Conservation (phyloP, 1,140 invertebrate genomes). For the Wasmannia auropunctata region DNA sequence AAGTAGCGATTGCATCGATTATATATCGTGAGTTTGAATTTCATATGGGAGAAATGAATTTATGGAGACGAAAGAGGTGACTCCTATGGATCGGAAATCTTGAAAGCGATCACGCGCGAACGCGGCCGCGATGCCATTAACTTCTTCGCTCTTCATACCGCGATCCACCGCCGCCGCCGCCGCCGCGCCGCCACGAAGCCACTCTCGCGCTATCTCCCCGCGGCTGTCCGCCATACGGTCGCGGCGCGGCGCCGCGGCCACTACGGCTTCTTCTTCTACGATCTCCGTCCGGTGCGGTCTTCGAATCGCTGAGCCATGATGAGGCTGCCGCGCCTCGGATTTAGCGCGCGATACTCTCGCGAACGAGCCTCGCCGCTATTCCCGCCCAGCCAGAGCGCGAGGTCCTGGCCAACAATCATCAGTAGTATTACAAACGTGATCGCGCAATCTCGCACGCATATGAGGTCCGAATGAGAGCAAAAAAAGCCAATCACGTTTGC, state of each 20-base stretch:
- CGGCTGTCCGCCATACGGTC: constrained; percentile 27
- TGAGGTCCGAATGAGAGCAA: constrained; percentile 3
- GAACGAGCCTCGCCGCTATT: constrained; percentile 5
- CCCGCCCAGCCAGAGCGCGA: not conserved
- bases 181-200: constrained; percentile 18
- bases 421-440: not conserved
- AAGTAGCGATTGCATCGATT: not conserved
- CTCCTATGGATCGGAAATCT: not conserved
- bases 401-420: constrained; percentile 11
- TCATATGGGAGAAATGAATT: not conserved
- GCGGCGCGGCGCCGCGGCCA: constrained; percentile 11
- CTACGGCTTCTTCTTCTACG: constrained; percentile 33
- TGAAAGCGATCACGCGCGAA: constrained; percentile 35
- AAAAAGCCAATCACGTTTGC: too few relatives aligned
- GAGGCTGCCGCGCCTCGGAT: constrained; percentile 11
- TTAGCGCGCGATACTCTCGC: constrained; percentile 38
- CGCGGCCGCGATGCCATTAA: constrained; percentile 42
- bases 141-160: constrained; percentile 16
- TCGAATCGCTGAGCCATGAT: constrained; percentile 61
- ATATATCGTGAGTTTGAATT: not conserved
- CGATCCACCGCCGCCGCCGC: not conserved
- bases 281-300: constrained; percentile 39
- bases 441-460: constrained; percentile 6
- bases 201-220: constrained; percentile 36
- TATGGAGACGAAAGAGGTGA: constrained; percentile 1